Conservation (phyloP, 2,113 vertebrate species). For the Falco punctatus region DNA sequence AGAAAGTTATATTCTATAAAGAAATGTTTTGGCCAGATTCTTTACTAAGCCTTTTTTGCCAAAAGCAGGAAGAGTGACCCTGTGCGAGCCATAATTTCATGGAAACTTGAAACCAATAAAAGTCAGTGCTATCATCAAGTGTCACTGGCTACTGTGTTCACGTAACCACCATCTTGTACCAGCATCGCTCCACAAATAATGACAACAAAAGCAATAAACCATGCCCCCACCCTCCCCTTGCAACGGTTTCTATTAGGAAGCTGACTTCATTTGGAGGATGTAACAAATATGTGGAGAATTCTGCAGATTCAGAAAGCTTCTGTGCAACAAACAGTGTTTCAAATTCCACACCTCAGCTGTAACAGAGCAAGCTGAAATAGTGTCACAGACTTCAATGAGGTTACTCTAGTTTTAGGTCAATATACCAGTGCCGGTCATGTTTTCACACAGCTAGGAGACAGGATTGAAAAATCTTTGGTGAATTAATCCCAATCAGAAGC, state of each 20-base stretch:
- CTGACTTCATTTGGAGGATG: neutral
- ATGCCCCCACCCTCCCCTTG: accelerated
- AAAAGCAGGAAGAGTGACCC: neutral
- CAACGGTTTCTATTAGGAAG: neutral
- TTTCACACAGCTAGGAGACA: neutral
- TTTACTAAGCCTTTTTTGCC: neutral
- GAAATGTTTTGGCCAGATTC: neutral
- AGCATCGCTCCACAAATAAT: neutral
- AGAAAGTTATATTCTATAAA: neutral
- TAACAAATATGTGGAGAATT: neutral
- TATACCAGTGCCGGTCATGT: neutral
- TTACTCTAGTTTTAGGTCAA: neutral
- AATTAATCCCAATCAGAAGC: neutral
- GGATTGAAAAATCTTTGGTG: neutral
- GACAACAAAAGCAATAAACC: neutral
- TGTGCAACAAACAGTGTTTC: neutral
- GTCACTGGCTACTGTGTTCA: neutral
- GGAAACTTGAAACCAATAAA: neutral
- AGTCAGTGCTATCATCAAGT: neutral
- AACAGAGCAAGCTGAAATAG: neutral
- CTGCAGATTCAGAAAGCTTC: neutral
- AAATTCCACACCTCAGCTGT: neutral
- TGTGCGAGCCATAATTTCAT: neutral
- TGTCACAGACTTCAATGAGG: neutral
- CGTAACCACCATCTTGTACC: neutral